Evolutionary conservation across 2,888 invertebrate species (phyloP).

Genomic region (Drosophila neonasuta): DNA sequence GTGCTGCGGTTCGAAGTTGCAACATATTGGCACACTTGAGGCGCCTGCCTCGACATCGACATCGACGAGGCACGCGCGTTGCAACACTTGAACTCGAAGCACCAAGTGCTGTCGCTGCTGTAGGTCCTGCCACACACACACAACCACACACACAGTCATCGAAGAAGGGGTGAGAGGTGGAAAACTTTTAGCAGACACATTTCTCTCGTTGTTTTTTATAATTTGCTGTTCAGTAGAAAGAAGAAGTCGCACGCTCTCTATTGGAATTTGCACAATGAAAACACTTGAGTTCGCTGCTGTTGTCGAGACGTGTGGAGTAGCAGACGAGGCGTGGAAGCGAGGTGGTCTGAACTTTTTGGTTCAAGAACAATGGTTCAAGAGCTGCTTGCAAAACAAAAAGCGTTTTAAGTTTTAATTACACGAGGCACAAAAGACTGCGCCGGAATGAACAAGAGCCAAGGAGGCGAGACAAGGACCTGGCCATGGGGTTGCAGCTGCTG

Average conservation of each 20-base stretch:
- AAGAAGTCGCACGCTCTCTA: slow-evolving; percentile 74
- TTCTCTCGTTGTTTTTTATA: slow-evolving; percentile 5
- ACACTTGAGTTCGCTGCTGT: slow-evolving; percentile 57
- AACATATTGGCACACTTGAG: slow-evolving; percentile 75
- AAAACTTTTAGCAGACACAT: slow-evolving; percentile 54
- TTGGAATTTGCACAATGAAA: slow-evolving; percentile 75
- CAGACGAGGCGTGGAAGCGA: slow-evolving; percentile 10
- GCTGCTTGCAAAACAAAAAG: slow-evolving; percentile 78
- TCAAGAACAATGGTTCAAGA: slow-evolving; percentile 75
- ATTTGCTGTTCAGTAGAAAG: slow-evolving; percentile 32
- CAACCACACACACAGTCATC: background rate
- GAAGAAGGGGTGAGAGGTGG: slow-evolving; percentile 9
- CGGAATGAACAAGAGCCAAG: slow-evolving; percentile 30
- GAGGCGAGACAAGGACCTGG: slow-evolving; percentile 25
- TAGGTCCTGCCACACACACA: slow-evolving; percentile 27
- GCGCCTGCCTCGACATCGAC: slow-evolving; percentile 17
- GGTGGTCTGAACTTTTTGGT: slow-evolving; percentile 68
- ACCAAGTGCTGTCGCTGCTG: slow-evolving; percentile 56
- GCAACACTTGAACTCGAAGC: slow-evolving; percentile 66
- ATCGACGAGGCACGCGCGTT: slow-evolving; percentile 68
- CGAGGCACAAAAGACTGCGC: slow-evolving; percentile 60
- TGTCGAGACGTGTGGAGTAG: slow-evolving; percentile 58
- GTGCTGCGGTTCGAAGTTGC: slow-evolving; percentile 65
- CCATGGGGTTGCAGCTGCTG: slow-evolving; percentile 7
- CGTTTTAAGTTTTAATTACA: slow-evolving; percentile 76